These are phyloP conservation scores for Drosophila yakuba DNA, from an alignment of 1,140 invertebrate species.

Conservation along the genomic window DNA sequence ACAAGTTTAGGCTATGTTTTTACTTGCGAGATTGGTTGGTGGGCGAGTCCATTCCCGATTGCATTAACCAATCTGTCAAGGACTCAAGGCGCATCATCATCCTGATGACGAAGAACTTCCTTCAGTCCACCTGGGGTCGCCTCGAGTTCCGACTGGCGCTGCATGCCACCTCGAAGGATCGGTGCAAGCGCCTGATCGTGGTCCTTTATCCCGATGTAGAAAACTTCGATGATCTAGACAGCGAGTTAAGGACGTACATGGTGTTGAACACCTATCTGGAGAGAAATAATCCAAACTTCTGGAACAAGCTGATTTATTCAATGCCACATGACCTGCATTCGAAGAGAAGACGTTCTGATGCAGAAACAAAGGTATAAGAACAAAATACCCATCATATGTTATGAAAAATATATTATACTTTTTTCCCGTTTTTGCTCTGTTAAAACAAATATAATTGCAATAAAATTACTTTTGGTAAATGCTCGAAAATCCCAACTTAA, in stretches of 20 bases:
- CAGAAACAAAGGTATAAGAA: background rate
- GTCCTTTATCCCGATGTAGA: slow-evolving; percentile 40
- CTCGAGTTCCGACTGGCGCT: slow-evolving; percentile 30
- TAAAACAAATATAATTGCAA: no score
- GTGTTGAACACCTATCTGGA: slow-evolving; percentile 36
- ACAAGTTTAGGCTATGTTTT: slow-evolving; percentile 16
- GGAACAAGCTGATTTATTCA: slow-evolving; percentile 37
- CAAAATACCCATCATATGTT: no score
- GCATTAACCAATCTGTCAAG: slow-evolving; percentile 26
- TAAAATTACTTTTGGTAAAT: no score
- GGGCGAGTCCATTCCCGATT: slow-evolving; percentile 24
- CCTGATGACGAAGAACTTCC: slow-evolving; percentile 31
- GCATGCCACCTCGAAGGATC: slow-evolving; percentile 28
- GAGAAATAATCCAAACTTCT: slow-evolving; percentile 24
- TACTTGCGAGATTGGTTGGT: slow-evolving; percentile 26
- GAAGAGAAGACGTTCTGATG: background rate
- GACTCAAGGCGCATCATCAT: slow-evolving; percentile 32
- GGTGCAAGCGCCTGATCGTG: slow-evolving; percentile 36
- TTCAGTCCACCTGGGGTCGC: slow-evolving; percentile 30
- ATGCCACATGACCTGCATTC: slow-evolving; percentile 21
- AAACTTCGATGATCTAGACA: slow-evolving; percentile 33
- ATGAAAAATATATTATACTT: no score
- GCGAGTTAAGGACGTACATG: slow-evolving; percentile 26
- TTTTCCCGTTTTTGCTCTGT: no score
- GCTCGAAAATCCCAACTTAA: no score